Evolutionary conservation across 2,113 vertebrate species (phyloP).

Genomic region (Phalacrocorax carbo): DNA sequence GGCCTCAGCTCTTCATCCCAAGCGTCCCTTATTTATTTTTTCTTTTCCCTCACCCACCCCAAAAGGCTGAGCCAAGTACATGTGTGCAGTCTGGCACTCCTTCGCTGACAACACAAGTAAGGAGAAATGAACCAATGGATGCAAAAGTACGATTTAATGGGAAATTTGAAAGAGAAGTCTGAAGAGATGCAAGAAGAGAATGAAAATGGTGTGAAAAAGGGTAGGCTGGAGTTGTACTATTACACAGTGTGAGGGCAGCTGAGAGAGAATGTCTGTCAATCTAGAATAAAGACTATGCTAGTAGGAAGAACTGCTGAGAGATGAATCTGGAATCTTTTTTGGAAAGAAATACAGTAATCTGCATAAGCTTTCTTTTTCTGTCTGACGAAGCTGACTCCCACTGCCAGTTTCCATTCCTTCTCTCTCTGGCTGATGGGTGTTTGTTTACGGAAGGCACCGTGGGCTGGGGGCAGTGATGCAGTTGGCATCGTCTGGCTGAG

Average conservation of each 20-base stretch:
- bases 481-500: fast-evolving
- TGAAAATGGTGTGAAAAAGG: not conserved
- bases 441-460: not conserved
- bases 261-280: not conserved
- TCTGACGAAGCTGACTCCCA: not conserved
- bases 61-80: not conserved
- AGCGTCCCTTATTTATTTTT: not conserved
- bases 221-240: not conserved
- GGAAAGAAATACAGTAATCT: not conserved
- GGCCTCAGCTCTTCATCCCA: not conserved
- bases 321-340: not conserved
- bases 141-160: not conserved
- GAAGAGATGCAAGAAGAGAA: not conserved
- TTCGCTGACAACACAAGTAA: not conserved
- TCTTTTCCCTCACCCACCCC: not conserved
- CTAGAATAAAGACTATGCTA: not conserved
- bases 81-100: not conserved
- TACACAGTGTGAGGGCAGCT: not conserved
- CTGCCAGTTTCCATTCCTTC: not conserved
- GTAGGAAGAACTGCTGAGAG: not conserved
- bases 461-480: not conserved
- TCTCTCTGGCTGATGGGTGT: fast-evolving
- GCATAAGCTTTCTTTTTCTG: not conserved
- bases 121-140: not conserved
- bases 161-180: not conserved